Evolutionary conservation across 2,797 vertebrate species (phyloP), one percentile per base, ranked within the genome.

Genomic region (Eidolon dupreanum): DNA sequence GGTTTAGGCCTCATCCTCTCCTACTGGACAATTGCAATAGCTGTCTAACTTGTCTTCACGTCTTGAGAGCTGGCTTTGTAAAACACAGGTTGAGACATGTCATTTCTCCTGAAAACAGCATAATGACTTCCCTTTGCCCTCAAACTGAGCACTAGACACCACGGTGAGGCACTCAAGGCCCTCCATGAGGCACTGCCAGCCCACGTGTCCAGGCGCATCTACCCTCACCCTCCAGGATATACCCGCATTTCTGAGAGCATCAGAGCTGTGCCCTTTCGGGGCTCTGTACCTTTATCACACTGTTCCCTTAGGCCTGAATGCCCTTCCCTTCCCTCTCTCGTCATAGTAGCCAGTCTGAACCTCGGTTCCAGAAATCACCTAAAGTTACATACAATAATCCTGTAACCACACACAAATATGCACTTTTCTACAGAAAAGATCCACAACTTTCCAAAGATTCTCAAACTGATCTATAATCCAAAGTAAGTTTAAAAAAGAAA

Each of bases 401-500:
- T 53, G 2, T 12, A 88, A 93, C 22, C 9, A 68, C 0, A 61
- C 4, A 68, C 2, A 78, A 78, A 74, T 11, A 57, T 3, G 4
- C 22, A 43, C 51, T 68, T 68, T 84, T 49, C 33, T 71, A 7
- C 6, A 17, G 22, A 49, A 28, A 86, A 66, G 22, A 65, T 41
- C 66, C 43, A 77, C 26, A 59, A 33, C n/a, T 68, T 75, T 51
- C 85, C 63, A 75, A 4, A 66, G n/a, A 89, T 77, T 88, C 68
- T 79, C 70, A 51, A 95, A 78, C 6, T 24, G 12, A 5, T 83
- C 57, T 86, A 49, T 5, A 75, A 66, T 33, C 51, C 59, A 91
- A 97, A 96, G 16, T 33, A 43, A 55, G 13, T 63, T 84, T 43
- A 57, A 87, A 87, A 36, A 61, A 92, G 38, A 88, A 68, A 24